Conservation (phyloP, 2,888 invertebrate species). For the Leptinotarsa tumamoca region DNA sequence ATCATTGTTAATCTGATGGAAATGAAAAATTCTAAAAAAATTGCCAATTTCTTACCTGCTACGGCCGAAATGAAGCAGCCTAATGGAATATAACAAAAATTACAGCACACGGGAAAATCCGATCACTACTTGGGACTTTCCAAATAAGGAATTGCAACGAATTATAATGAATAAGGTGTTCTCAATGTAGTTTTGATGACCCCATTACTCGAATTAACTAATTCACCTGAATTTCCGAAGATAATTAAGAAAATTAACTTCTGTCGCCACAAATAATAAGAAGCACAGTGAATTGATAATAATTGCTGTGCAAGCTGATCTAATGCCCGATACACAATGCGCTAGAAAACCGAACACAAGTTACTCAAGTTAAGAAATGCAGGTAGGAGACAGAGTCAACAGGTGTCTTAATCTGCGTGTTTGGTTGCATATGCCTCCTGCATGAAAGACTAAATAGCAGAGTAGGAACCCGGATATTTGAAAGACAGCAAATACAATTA, state of each 20-base stretch:
- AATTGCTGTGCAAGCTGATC: background rate
- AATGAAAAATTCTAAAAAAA: too few relatives aligned
- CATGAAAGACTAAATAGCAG: background rate
- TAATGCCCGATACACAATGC: slow-evolving; percentile 1
- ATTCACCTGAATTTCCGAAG: background rate
- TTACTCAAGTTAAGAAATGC: slow-evolving; percentile 5
- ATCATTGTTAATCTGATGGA: too few relatives aligned
- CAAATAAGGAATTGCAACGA: slow-evolving; percentile 6
- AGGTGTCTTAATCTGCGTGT: background rate
- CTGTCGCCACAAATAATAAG: background rate
- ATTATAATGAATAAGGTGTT: background rate
- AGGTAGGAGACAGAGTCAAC: slow-evolving; percentile 9
- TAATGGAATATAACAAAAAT: background rate
- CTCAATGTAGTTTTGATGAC: slow-evolving; percentile 1
- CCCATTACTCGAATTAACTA: background rate
- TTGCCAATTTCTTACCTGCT: background rate
- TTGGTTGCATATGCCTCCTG: background rate
- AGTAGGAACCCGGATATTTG: too few relatives aligned
- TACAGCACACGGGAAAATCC: background rate
- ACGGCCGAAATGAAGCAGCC: background rate
- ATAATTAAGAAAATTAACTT: background rate
- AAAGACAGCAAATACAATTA: too few relatives aligned
- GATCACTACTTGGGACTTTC: background rate
- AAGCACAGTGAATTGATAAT: background rate
- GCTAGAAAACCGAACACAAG: background rate